Percentiles rank a stretch among this genome's conserved stretches.
phyloP scores from a whole-genome alignment of 2,113 vertebrate species.

The Pygathrix nemaeus region DNA sequence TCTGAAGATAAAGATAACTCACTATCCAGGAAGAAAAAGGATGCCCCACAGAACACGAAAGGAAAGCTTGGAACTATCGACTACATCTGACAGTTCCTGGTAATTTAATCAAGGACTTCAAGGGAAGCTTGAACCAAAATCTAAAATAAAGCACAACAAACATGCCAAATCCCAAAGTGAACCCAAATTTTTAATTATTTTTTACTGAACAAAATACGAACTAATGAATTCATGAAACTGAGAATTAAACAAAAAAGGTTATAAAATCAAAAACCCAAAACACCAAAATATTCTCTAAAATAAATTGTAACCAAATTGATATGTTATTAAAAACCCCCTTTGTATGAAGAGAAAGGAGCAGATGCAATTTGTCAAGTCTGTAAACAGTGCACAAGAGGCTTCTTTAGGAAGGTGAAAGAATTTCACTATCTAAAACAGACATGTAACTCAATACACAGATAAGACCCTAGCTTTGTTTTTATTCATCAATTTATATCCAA shows the following conservation, averaged over 20 bases:
- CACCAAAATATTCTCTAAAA: background rate
- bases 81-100: background rate
- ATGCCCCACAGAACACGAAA: background rate
- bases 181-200: background rate
- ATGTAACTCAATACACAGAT: background rate
- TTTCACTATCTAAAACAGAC: background rate
- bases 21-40: background rate
- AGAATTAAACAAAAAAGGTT: background rate
- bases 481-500: background rate
- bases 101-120: constrained; percentile 21
- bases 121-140: background rate
- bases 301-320: background rate
- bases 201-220: background rate
- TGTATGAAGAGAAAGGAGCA: background rate
- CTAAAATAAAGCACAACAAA: constrained; percentile 2
- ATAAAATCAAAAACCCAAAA: background rate
- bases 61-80: background rate
- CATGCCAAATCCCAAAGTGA: background rate
- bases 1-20: background rate
- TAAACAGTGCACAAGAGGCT: background rate
- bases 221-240: constrained; percentile 19
- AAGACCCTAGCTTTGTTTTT: background rate
- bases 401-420: background rate
- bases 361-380: background rate
- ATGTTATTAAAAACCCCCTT: background rate